These are phyloP conservation scores for Himalopsyche tibetana DNA, from an alignment of 2,888 invertebrate species.

Conservation along the genomic window DNA sequence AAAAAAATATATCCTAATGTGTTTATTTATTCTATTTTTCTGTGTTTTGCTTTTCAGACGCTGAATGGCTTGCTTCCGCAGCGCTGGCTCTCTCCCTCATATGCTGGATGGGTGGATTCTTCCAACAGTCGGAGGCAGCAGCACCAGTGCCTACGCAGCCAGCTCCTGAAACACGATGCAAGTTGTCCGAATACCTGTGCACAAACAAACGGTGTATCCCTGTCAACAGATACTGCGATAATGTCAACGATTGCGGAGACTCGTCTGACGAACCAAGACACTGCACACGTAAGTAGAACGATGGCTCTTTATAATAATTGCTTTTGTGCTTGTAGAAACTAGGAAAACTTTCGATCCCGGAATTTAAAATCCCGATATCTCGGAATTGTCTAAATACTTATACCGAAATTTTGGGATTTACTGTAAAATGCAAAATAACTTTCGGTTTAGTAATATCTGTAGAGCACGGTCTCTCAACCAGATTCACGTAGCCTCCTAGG, in stretches of 20 bases:
- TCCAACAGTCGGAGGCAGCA: slow-evolving; percentile 22
- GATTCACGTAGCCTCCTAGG: too few relatives aligned
- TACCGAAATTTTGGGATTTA: too few relatives aligned
- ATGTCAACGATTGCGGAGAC: slow-evolving; percentile 88
- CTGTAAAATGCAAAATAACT: too few relatives aligned
- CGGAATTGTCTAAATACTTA: too few relatives aligned
- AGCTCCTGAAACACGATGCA: slow-evolving; percentile 71
- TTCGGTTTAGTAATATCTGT: too few relatives aligned
- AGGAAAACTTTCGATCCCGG: too few relatives aligned
- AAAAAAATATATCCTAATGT: too few relatives aligned
- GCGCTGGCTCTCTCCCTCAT: slow-evolving; percentile 48
- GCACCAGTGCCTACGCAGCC: slow-evolving; percentile 44
- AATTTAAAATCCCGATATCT: too few relatives aligned
- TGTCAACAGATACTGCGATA: slow-evolving; percentile 87
- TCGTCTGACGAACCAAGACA: slow-evolving; percentile 87
- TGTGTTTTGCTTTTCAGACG: background rate
- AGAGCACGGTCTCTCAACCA: too few relatives aligned
- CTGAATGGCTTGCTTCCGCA: slow-evolving; percentile 47
- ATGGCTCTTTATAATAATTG: too few relatives aligned
- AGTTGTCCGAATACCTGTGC: slow-evolving; percentile 83
- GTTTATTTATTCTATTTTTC: too few relatives aligned
- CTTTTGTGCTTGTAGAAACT: too few relatives aligned
- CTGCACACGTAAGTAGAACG: slow-evolving; percentile 85
- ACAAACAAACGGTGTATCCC: slow-evolving; percentile 81
- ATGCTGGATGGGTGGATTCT: slow-evolving; percentile 32